These are phyloP conservation scores for Corythoichthys haematopterus DNA, from an alignment of 2,113 vertebrate genomes.

Conservation along the genomic window DNA sequence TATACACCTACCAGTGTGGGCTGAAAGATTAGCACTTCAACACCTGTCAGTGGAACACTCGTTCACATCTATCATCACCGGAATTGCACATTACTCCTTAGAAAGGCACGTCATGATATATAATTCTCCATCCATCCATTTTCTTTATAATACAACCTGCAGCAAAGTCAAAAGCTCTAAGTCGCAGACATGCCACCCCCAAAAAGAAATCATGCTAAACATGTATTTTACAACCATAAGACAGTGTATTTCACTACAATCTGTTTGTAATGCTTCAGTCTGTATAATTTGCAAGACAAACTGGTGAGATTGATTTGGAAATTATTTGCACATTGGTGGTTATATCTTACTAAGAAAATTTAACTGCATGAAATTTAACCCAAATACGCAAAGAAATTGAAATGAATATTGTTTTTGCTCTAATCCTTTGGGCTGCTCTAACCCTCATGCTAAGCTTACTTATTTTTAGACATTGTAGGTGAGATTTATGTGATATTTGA, in stretches of 20 bases:
- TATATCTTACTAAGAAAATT: background rate
- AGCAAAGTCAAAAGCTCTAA: background rate
- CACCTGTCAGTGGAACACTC: background rate
- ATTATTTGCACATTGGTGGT: background rate
- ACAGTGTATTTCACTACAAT: background rate
- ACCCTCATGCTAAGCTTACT: constrained; percentile 8
- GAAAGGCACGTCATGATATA: background rate
- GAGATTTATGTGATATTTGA: constrained; percentile 23
- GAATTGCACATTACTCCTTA: background rate
- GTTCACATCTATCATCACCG: background rate
- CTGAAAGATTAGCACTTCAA: background rate
- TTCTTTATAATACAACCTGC: background rate
- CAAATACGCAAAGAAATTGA: background rate
- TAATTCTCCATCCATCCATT: background rate
- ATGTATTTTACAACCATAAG: background rate
- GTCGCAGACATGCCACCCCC: background rate
- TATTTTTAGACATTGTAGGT: constrained; percentile 35
- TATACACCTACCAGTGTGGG: background rate
- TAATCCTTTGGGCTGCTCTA: constrained; percentile 6
- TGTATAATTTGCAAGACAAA: background rate
- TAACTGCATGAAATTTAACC: background rate
- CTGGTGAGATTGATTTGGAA: background rate
- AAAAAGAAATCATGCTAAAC: background rate
- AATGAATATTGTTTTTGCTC: background rate
- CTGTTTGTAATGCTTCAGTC: background rate